These are phyloP conservation scores for Ageneiosus marmoratus DNA, from an alignment of 2,113 vertebrate species.

Conservation along the genomic window DNA sequence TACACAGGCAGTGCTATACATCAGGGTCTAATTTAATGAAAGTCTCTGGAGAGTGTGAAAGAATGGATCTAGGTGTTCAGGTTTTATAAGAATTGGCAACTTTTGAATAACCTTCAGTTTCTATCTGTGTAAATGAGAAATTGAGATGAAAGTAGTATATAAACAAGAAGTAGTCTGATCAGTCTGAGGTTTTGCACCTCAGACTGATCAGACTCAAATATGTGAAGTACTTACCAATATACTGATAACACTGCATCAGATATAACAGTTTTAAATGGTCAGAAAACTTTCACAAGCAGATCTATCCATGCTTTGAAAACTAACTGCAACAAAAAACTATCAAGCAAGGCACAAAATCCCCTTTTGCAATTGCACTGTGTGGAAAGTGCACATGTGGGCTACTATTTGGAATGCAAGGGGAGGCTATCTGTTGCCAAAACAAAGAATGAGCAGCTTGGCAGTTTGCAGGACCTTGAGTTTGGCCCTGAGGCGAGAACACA, in stretches of 20 bases:
- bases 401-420: conserved; percentile 16
- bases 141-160: not conserved
- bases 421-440: conserved; percentile 51
- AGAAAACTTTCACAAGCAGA: not conserved
- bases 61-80: not conserved
- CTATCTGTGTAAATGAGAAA: not conserved
- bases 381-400: conserved; percentile 18
- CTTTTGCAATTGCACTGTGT: conserved; percentile 18
- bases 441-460: conserved; percentile 44
- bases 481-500: not conserved
- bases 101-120: not conserved
- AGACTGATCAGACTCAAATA: too few relatives aligned
- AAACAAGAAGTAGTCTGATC: not conserved
- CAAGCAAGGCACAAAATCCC: conserved; percentile 4
- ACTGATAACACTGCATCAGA: not conserved
- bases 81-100: conserved; percentile 23
- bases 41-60: not conserved
- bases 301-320: not conserved
- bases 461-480: conserved; percentile 32
- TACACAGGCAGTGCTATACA: conserved; percentile 11
- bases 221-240: not conserved
- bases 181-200: not conserved
- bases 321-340: conserved; percentile 27
- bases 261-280: not conserved
- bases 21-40: conserved; percentile 32